Conservation (phyloP, 1,140 invertebrate species). For the Diprion similis region DNA sequence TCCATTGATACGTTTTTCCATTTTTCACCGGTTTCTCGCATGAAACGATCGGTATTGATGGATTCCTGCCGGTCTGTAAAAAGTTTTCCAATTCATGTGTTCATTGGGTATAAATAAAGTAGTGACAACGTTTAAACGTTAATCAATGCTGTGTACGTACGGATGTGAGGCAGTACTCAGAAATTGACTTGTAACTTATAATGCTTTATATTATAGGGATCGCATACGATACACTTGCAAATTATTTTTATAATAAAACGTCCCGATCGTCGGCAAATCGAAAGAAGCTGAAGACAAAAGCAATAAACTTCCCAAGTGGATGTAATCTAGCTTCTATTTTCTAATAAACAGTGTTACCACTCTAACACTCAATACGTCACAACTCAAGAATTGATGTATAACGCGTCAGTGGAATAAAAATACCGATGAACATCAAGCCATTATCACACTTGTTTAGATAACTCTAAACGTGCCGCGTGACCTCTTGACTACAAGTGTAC, state of each 20-base stretch:
- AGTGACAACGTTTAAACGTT: not conserved
- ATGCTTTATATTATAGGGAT: no score
- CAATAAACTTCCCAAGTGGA: no score
- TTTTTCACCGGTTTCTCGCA: conserved; percentile 83
- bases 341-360: no score
- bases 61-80: conserved; percentile 74
- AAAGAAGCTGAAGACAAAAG: no score
- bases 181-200: no score
- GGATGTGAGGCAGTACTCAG: not conserved
- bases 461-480: not conserved
- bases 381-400: not conserved
- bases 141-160: not conserved
- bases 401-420: not conserved
- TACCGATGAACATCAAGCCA: not conserved
- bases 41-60: conserved; percentile 80
- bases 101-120: not conserved
- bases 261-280: no score
- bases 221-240: no score
- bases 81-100: conserved; percentile 21
- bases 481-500: not conserved
- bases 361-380: no score
- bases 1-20: conserved; percentile 92
- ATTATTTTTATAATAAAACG: no score
- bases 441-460: not conserved
- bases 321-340: no score